Evolutionary conservation across 2,888 invertebrate genomes (phyloP).

Genomic region (Cantharis rustica): DNA sequence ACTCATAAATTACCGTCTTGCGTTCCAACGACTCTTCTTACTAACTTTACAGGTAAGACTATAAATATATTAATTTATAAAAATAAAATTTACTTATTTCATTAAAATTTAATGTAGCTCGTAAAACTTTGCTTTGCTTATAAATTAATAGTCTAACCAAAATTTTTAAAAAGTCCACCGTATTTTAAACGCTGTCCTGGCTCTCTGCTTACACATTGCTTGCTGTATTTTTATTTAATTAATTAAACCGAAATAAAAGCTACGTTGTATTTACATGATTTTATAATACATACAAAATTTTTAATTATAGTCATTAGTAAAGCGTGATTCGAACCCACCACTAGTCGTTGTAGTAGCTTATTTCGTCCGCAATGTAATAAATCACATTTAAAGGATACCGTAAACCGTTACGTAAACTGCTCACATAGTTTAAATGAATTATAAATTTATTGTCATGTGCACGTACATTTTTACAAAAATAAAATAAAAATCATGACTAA

Average conservation of each 20-base stretch:
- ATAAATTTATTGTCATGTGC: neutral
- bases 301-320: neutral
- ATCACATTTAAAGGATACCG: neutral
- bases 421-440: neutral
- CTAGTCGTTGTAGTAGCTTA: neutral
- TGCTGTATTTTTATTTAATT: neutral
- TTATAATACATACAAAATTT: neutral
- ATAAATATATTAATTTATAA: constrained; percentile 3
- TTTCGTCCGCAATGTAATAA: neutral
- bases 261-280: neutral
- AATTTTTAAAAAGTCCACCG: no score
- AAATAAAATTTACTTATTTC: neutral
- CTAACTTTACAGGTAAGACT: constrained; percentile 80
- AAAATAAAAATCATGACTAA: neutral
- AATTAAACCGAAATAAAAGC: neutral
- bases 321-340: neutral
- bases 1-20: constrained; percentile 78
- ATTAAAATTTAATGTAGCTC: neutral
- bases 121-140: neutral
- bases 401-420: neutral
- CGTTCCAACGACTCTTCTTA: constrained; percentile 82
- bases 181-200: neutral
- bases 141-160: no score
- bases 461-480: neutral
- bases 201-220: neutral